Evolutionary conservation across 2,113 vertebrate species (phyloP), one percentile per base, ranked within the genome.

Genomic region (Sakesphorus luctuosus): DNA sequence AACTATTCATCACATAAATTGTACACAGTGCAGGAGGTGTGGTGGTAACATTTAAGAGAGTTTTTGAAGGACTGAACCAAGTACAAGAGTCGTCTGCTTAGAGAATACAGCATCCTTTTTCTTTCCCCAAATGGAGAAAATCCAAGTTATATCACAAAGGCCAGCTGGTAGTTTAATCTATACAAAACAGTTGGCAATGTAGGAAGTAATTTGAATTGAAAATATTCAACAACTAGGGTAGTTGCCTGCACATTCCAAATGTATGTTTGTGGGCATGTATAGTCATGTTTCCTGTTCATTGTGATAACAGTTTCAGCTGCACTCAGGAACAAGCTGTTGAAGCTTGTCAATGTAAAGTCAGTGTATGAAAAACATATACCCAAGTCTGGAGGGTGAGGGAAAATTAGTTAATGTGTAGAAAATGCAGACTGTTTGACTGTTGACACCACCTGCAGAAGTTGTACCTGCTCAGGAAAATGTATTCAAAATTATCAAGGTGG

Each of bases 11-110:
- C 8, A n/a, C 13, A 5, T 21, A 74, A 59, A 31, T 40, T 40
- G 21, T 50, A 53, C 7, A 2, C 0, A 0, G 9, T 18, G 18
- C 65, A 62, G 38, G 56, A 89, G 36, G 7, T 80, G 38, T 3
- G 2, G 24, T 26, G 14, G 8, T 88, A 36, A 16, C 55, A 77
- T n/a, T 12, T n/a, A 35, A n/a, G 26, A 38, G 73, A 82, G 7
- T 13, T 78, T 23, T 43, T 87, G 23, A 66, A 79, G 29, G 11
- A 28, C 40, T 77, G 38, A 84, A 61, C 33, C 8, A 77, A 77
- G 35, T 71, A n/a, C 28, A 67, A 24, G 25, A 28, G 36, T 72
- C 0, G 0, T 58, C 26, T 56, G 21, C 49, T 85, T 36, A 38
- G 55, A 72, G 47, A 50, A 26, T 61, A 74, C 13, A 71, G 16